phyloP scores from a whole-genome alignment of 2,797 vertebrate species.

The Caiman crocodilus region DNA sequence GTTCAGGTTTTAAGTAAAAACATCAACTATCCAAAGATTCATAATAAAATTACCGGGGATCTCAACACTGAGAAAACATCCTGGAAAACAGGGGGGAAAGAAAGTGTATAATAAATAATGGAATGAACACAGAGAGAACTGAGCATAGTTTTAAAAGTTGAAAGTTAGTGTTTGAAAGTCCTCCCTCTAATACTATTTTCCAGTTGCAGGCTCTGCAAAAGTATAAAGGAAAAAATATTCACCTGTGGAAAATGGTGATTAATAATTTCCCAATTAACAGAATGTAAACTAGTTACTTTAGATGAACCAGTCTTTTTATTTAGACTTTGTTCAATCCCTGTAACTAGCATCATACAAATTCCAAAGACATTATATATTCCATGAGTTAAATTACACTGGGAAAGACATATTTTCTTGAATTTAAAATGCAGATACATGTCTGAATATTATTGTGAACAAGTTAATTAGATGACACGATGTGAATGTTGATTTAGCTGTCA shows the following conservation, averaged over 20 bases:
- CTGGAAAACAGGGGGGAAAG: not conserved
- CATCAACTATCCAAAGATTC: not conserved
- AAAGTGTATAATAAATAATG: not conserved
- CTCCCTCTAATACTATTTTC: not conserved
- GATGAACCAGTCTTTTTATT: not conserved
- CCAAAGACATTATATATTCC: not conserved
- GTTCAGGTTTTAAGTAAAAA: not conserved
- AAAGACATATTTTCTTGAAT: not conserved
- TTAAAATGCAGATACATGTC: not conserved
- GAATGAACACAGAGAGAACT: not conserved
- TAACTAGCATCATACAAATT: not conserved
- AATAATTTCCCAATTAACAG: not conserved
- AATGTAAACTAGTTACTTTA: not conserved
- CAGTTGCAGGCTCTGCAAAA: not conserved
- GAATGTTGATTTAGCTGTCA: not conserved
- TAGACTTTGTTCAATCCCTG: not conserved
- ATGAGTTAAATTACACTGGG: not conserved
- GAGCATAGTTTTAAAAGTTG: not conserved
- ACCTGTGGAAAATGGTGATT: not conserved
- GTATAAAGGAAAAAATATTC: not conserved
- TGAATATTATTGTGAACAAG: not conserved
- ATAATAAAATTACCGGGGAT: constrained; percentile 19
- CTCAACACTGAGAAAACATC: not conserved
- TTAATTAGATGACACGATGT: not conserved
- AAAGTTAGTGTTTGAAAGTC: constrained; percentile 1